These are phyloP conservation scores for Ceratotherium simum DNA, from an alignment of 2,113 vertebrate genomes.

Conservation along the genomic window DNA sequence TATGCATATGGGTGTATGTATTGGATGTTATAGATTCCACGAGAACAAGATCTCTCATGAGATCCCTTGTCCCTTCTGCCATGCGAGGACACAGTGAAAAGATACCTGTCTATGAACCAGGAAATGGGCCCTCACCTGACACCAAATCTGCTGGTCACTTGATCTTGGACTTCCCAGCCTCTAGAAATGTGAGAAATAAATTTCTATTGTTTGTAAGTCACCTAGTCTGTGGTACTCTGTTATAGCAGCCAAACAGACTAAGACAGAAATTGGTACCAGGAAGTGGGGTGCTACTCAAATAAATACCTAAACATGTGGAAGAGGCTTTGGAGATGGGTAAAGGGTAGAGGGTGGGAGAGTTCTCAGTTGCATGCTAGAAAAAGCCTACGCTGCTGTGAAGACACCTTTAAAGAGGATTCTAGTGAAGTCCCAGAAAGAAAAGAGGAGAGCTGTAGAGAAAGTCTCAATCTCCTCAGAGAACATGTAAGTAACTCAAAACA, in stretches of 20 bases:
- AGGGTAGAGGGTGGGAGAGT: neutral
- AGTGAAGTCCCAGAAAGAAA: neutral
- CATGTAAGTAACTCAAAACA: neutral
- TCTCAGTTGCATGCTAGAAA: neutral
- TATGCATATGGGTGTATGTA: neutral
- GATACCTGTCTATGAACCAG: no score
- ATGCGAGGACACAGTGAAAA: neutral
- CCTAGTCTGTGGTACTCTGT: no score
- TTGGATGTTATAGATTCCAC: neutral
- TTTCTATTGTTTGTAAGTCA: no score
- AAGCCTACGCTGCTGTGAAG: neutral
- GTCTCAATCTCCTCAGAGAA: neutral
- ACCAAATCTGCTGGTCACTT: neutral
- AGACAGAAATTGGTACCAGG: neutral
- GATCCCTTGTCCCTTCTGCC: neutral
- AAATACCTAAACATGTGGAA: neutral
- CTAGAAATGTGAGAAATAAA: neutral
- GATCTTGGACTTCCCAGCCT: neutral
- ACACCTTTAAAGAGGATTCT: neutral
- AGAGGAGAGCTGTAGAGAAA: neutral
- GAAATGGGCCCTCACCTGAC: neutral
- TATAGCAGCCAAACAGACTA: neutral
- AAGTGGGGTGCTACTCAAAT: neutral
- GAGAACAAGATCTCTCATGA: neutral
- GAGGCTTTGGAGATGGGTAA: neutral